A percentile compares a stretch with the other conserved stretches of the same genome.
Conservation (phyloP, 2,113 vertebrate species). For the Psilopogon haemacephalus region DNA sequence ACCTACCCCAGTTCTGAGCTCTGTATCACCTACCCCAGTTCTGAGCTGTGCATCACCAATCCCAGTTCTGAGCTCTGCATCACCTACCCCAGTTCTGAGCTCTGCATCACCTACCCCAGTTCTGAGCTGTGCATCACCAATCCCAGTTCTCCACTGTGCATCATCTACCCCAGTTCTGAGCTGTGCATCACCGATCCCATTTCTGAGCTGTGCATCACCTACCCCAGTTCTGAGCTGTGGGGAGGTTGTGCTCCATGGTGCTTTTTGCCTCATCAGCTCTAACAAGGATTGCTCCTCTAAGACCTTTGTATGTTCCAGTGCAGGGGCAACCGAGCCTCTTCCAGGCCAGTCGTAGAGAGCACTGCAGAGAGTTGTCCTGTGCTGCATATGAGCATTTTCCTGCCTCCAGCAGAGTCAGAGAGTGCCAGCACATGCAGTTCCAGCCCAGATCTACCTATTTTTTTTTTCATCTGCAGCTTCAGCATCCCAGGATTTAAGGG, state of each 20-base stretch:
- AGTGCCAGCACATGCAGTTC: not conserved
- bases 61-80: no score
- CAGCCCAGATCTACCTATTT: not conserved
- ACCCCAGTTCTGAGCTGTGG: not conserved
- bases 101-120: no score
- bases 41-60: not conserved
- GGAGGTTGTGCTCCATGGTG: not conserved
- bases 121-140: not conserved
- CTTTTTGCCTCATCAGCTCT: not conserved
- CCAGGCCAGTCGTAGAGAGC: not conserved
- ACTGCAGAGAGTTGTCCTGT: not conserved
- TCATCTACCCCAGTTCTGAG: no score
- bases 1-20: not conserved
- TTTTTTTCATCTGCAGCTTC: not conserved
- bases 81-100: not conserved
- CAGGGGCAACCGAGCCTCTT: not conserved
- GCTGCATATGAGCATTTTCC: not conserved
- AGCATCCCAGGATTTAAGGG: conserved; percentile 26
- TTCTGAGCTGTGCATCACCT: no score
- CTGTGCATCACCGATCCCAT: not conserved
- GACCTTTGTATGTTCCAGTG: not conserved
- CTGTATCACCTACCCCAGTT: no score
- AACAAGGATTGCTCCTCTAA: not conserved
- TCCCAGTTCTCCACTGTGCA: no score
- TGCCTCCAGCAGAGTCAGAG: not conserved